Percentiles rank a stretch among this genome's conserved stretches.
Conservation (phyloP, 2,888 invertebrate species). For the Synanthedon formicaeformis region DNA sequence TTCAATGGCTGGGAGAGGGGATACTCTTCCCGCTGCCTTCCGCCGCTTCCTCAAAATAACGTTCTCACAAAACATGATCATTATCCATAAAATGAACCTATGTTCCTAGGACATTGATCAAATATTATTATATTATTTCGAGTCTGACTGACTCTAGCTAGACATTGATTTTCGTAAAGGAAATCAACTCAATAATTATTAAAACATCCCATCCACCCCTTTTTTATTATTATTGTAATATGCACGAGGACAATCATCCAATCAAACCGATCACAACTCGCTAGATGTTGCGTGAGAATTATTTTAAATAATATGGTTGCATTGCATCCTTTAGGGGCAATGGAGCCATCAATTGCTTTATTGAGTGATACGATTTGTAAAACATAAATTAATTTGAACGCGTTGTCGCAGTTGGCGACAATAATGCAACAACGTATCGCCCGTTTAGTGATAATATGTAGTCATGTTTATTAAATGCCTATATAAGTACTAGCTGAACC, state of each 20-base stretch:
- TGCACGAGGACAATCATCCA: conserved; percentile 36
- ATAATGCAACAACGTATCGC: background rate
- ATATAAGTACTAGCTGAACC: too few relatives aligned
- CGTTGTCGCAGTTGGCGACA: background rate
- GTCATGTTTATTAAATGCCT: too few relatives aligned
- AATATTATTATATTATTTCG: too few relatives aligned
- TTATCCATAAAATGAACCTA: too few relatives aligned
- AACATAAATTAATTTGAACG: conserved; percentile 7
- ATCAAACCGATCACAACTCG: conserved; percentile 36
- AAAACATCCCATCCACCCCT: background rate
- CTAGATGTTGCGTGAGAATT: conserved; percentile 40
- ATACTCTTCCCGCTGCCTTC: too few relatives aligned
- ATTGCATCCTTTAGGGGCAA: conserved; percentile 36
- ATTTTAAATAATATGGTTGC: conserved; percentile 22
- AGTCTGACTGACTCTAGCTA: too few relatives aligned
- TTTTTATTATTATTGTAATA: background rate
- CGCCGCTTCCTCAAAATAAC: too few relatives aligned
- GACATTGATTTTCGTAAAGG: too few relatives aligned
- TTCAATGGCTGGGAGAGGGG: too few relatives aligned
- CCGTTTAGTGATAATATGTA: too few relatives aligned
- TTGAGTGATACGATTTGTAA: conserved; percentile 9
- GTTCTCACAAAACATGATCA: too few relatives aligned
- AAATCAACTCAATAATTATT: background rate
- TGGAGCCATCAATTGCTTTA: conserved; percentile 33
- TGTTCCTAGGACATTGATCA: too few relatives aligned